These are phyloP conservation scores for Oryctes rhinoceros DNA, from an alignment of 1,140 invertebrate genomes.

Conservation along the genomic window DNA sequence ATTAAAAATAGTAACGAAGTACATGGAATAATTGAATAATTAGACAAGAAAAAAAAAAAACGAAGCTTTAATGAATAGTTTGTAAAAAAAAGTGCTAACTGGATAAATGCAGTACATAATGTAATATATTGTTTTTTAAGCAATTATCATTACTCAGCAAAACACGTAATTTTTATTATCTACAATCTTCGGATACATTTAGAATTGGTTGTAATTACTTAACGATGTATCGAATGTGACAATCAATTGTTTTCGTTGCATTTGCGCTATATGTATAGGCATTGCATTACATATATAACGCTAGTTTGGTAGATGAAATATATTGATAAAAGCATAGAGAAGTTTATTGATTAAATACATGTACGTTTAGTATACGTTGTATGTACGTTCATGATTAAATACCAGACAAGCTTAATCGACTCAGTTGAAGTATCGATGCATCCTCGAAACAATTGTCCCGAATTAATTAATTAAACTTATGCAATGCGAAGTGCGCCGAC, in stretches of 20 bases:
- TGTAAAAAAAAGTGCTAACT: background rate
- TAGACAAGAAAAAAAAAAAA: background rate
- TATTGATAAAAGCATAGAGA: too few relatives aligned
- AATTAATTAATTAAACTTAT: too few relatives aligned
- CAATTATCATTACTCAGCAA: conserved; percentile 9
- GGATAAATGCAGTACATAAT: conserved; percentile 19
- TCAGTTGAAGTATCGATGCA: too few relatives aligned
- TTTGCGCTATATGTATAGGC: background rate
- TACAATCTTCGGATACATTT: background rate
- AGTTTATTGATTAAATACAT: too few relatives aligned
- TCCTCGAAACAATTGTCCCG: too few relatives aligned
- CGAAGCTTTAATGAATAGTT: conserved; percentile 30
- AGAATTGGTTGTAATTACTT: background rate
- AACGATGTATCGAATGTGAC: conserved; percentile 3
- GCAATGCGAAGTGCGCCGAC: too few relatives aligned
- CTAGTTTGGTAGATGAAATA: too few relatives aligned
- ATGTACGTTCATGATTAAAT: background rate
- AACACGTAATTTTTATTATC: conserved; percentile 22
- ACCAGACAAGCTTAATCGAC: too few relatives aligned
- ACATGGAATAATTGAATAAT: background rate
- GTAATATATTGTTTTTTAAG: conserved; percentile 31
- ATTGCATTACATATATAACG: background rate
- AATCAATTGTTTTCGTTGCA: conserved; percentile 16
- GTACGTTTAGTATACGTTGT: background rate
- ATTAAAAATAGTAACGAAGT: background rate